A percentile compares a stretch with the other conserved stretches of the same genome.
phyloP scores from a whole-genome alignment of 2,797 vertebrate genomes.

The Pangasius macronema region DNA sequence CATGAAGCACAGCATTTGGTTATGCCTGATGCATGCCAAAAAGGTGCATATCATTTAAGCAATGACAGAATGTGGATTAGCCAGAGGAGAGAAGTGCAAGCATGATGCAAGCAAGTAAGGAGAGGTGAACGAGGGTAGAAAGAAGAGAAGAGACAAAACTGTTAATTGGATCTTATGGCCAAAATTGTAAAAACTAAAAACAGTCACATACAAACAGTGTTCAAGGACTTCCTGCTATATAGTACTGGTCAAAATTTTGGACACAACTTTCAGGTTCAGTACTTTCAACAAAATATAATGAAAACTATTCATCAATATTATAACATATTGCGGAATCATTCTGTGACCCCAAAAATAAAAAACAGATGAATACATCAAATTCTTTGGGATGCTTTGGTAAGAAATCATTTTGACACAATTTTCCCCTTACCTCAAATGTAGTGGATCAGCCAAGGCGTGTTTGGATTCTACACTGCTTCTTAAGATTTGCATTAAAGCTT shows the following conservation, averaged over 20 bases:
- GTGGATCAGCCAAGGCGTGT: not conserved
- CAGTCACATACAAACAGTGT: not conserved
- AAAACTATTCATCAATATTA: not conserved
- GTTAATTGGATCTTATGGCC: conserved; percentile 26
- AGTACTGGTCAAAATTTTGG: not conserved
- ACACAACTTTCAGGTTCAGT: not conserved
- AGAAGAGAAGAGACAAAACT: conserved; percentile 46
- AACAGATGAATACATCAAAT: not conserved
- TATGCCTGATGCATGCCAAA: conserved; percentile 3
- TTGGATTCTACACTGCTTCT: not conserved
- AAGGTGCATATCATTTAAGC: conserved; percentile 16
- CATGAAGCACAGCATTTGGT: not conserved
- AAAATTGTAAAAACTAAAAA: not conserved
- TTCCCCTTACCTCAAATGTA: not conserved
- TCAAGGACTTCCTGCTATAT: not conserved
- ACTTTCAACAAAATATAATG: not conserved
- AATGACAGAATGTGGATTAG: conserved; percentile 38
- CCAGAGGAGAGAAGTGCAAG: conserved; percentile 15
- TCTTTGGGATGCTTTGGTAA: not conserved
- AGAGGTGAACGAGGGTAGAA: conserved; percentile 40
- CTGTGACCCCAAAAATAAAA: not conserved
- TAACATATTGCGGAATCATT: not conserved
- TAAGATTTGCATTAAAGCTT: not conserved
- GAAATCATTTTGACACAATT: not conserved
- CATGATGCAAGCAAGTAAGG: conserved; percentile 40